Base-by-base conservation (phyloP, 2,113 vertebrate genomes). In the Tor tambroides region DNA sequence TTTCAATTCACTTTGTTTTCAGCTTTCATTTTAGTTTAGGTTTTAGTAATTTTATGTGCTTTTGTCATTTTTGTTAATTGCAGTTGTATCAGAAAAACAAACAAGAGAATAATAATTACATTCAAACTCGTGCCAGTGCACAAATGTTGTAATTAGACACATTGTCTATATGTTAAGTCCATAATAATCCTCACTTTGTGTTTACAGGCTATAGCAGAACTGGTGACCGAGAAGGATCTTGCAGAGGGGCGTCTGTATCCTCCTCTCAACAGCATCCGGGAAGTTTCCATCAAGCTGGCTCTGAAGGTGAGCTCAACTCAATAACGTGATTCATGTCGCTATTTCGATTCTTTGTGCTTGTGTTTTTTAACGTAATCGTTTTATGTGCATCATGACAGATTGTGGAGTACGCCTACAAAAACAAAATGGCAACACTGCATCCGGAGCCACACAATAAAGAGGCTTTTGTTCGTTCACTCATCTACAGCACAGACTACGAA, bases 171-270 rank as follows among this genome's bases (percentile, higher is more conserved):
- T 0, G 2, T 10, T 77, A 26, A 12, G 10, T 49, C 43, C 17
- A 35, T n/a, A 61, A 41, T 26, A 65, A 26, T 43, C 21, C 9
- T 14, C 28, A 15, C 17, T 54, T 54, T 72, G 78, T 9, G 87
- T 79, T 1, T n/a, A 65, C 85, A 99, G 98, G 91, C 96, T 83
- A 96, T 99, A 89, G 96, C 97, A 76, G 90, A 96, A 49, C 91
- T 97, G 92, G 98, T 99, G 86, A 97, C 95, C 6, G 95, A 97
- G 43, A 90, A 96, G 81, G 93, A 99, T 91, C 93, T 99, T 61
- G 88, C 94, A 38, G 97, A 99, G 83, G 98, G 98, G 81, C 94
- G 98, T 80, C 94, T 99, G 54, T 99, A 97, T 88, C 98, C 98
- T 91, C 96, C 98, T 0, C 94, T 99, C 92, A 93, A 90, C 90